Base-by-base conservation (phyloP, 2,888 invertebrate genomes). In the Nematopogon swammerdamellus region DNA sequence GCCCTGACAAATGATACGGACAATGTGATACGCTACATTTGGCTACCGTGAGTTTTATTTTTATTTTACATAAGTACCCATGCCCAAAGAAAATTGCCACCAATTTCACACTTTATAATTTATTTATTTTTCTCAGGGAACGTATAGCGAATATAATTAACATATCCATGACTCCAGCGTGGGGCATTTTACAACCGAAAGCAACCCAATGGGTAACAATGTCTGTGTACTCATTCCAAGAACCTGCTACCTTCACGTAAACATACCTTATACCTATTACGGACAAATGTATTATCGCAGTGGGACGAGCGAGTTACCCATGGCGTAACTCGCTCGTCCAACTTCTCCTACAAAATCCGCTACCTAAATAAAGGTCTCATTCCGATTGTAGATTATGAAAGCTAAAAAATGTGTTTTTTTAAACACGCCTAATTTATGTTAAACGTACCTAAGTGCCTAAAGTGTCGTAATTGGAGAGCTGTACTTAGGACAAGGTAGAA, bases 171-270 rank as follows among this genome's bases (percentile, higher is more conserved):
- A 77, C 75, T 6, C 80, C 80, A 1, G 77, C 76, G 57, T 77
- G 76, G 76, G 77, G 79, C 1, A 69, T 75, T 0, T 63, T 80
- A 20, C 70, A 70, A 49, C 73, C 79, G 1, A 71, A 67, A 49
- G 55, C 57, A 42, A 59, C 62, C 1, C 72, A 74, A 55, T 79
- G 79, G 79, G 74, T 80, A 45, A 79, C 79, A 1, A 72, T 80
- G 68, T 75, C 76, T 1, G 69, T 76, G 14, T 77, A 76, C 52
- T 70, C 77, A 0, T 58, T 79, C 18, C 76, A 77, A 56, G 72
- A 76, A 52, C 77, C 79, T 8, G 69, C 75, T 0, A 73, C 73
- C 2, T 76, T 79, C 52, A 79, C 79, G 80, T 80, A 64, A 70
- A 65, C 19, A 30, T 30, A 19, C 14, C 18, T 42, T 44, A 10